phyloP scores from a whole-genome alignment of 1,140 invertebrate species.

The Drosophila chauvacae region DNA sequence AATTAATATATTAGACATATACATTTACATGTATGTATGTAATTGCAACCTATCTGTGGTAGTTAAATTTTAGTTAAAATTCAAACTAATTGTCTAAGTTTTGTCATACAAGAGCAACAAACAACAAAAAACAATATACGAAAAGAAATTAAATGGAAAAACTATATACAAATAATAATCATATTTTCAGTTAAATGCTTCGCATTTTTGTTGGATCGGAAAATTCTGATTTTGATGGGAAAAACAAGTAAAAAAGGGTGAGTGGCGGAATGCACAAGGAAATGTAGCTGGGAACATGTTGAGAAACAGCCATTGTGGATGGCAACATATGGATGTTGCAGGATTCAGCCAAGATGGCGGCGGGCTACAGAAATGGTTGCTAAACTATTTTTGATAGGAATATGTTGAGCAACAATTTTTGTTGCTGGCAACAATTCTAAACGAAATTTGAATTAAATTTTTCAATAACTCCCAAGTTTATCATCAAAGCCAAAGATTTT shows the following conservation, averaged over 20 bases:
- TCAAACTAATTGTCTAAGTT: slow-evolving; percentile 77
- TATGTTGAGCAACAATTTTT: not conserved
- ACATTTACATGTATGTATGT: slow-evolving; percentile 63
- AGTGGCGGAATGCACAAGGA: rapidly evolving
- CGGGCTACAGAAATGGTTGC: not conserved
- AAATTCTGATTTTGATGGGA: not conserved
- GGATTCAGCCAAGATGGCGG: not conserved
- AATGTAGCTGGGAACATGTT: not conserved
- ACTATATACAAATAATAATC: slow-evolving; percentile 50
- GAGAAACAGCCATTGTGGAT: not conserved
- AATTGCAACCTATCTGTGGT: slow-evolving; percentile 85
- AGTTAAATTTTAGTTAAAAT: slow-evolving; percentile 85
- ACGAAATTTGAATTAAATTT: not conserved
- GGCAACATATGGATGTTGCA: not conserved
- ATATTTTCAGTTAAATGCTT: not conserved
- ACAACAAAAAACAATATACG: slow-evolving; percentile 63
- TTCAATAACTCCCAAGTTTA: not conserved
- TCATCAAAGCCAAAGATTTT: not conserved
- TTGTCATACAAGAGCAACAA: slow-evolving; percentile 60
- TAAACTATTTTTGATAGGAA: not conserved
- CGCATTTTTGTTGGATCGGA: not conserved
- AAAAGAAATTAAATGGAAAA: slow-evolving; percentile 76
- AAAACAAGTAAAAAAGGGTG: not conserved
- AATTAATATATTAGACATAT: slow-evolving; percentile 52
- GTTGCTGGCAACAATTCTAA: not conserved